Conservation (phyloP, 2,113 vertebrate genomes). For the Ochotona princeps region DNA sequence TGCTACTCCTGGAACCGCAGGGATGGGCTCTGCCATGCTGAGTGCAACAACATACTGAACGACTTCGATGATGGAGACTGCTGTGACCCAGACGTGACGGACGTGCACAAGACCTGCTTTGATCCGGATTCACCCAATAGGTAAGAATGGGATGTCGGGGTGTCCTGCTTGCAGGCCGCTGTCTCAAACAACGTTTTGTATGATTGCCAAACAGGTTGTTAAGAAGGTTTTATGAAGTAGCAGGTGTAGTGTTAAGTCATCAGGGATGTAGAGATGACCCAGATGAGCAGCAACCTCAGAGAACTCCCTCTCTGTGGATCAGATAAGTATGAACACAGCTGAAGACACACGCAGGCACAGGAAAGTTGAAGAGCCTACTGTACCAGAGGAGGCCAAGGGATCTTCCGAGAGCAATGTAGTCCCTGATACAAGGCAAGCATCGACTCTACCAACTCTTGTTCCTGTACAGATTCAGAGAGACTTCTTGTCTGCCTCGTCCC, state of each 20-base stretch:
- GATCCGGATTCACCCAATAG: conserved; percentile 94
- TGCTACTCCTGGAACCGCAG: conserved; percentile 95
- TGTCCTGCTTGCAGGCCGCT: background rate
- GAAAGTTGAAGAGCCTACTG: background rate
- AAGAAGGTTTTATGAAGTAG: background rate
- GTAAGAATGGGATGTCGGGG: conserved; percentile 83
- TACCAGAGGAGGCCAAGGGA: background rate
- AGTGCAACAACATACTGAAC: conserved; percentile 95
- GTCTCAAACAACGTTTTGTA: background rate
- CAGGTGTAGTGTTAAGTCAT: background rate
- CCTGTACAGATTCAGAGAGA: background rate
- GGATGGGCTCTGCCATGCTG: conserved; percentile 92
- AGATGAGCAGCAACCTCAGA: background rate
- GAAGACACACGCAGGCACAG: rapidly evolving
- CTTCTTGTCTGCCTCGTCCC: background rate
- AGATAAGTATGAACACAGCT: background rate
- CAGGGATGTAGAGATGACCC: background rate
- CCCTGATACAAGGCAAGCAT: background rate
- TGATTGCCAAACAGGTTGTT: too few species aligned
- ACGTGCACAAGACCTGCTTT: conserved; percentile 94
- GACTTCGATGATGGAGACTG: conserved; percentile 98
- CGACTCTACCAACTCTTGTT: rapidly evolving
- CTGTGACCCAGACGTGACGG: conserved; percentile 90
- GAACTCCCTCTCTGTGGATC: background rate
- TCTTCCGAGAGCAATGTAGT: background rate